Percentiles rank a stretch among this genome's conserved stretches.
These are phyloP conservation scores for Fistularia tabacaria DNA, from an alignment of 2,797 vertebrate genomes.

Conservation along the genomic window DNA sequence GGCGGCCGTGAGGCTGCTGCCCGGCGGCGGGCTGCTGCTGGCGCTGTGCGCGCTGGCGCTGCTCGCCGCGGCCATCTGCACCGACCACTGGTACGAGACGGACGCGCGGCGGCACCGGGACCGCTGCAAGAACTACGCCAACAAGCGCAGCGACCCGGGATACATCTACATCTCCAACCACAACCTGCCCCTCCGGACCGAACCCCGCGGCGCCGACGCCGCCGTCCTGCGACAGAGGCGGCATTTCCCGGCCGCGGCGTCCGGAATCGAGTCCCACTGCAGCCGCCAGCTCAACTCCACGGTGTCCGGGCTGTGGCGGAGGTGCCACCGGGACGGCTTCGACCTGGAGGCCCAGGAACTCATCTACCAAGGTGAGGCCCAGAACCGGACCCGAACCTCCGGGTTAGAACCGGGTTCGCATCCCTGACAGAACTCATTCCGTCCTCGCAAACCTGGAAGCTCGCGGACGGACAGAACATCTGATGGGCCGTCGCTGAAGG, in stretches of 20 bases:
- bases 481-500: too few relatives aligned
- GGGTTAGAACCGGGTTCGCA: too few relatives aligned
- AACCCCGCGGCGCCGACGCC: conserved; percentile 69
- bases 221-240: conserved; percentile 59
- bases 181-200: conserved; percentile 86
- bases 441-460: too few relatives aligned
- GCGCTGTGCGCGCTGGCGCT: conserved; percentile 84
- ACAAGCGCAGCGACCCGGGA: conserved; percentile 87
- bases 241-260: conserved; percentile 70
- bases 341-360: conserved; percentile 90
- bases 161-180: conserved; percentile 88
- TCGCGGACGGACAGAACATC: too few relatives aligned
- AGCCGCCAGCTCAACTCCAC: conserved; percentile 89
- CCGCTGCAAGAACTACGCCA: conserved; percentile 86
- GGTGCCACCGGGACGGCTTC: conserved; percentile 86
- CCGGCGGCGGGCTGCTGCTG: conserved; percentile 84
- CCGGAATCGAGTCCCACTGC: conserved; percentile 85
- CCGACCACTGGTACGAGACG: conserved; percentile 92
- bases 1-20: conserved; percentile 91
- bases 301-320: conserved; percentile 87
- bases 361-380: conserved; percentile 87
- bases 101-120: conserved; percentile 87
- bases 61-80: conserved; percentile 88
- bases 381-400: too few relatives aligned
- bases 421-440: too few relatives aligned